Evolutionary conservation across 2,113 vertebrate genomes (phyloP), one percentile per base, ranked within the genome.

Genomic region (Hymenochirus boettgeri): DNA sequence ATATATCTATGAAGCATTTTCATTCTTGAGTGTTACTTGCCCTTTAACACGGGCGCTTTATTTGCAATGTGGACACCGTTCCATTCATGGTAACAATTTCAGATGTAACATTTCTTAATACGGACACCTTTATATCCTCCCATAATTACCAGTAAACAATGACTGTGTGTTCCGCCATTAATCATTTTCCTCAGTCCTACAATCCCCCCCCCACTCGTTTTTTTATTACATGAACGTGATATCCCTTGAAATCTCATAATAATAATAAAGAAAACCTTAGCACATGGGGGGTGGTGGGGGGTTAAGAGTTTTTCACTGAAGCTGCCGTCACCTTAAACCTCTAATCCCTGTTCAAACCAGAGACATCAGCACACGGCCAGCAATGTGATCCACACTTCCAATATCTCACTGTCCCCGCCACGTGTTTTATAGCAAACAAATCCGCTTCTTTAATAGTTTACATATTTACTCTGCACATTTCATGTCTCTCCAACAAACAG

Each of bases 331-430:
- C 54, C 63, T 56, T 57, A 57, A 65, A 18, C 29, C 63, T 46
- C 12, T 51, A 66, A 66, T 66, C 55, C 45, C 22, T 51, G 45
- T 39, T 17, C n/a, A 58, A 39, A 58, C 45, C 7, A 33, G 63
- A 58, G 29, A 39, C 18, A 31, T 39, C 45, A 13, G 29, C 45
- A 39, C 62, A 51, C 22, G 45, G 45, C 63, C 7, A 23, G 21
- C 54, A 19, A 25, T 27, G 29, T 21, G 45, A 58, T 37, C 27
- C 17, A 5, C n/a, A 9, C 12, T 2, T 5, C 7, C 35, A 2
- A 17, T 21, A 2, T 8, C 12, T 18, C n/a, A 17, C n/a, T n/a
- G 5, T 18, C 19, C 15, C 4, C 3, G 23, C 10, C 61, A 54
- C 50, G 61, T 54, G 50, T 35, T 42, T 22, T 11, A 1, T 10